Base-by-base conservation (phyloP, 92 coral and sea anemone species). In the Palythoa grandiflora region DNA sequence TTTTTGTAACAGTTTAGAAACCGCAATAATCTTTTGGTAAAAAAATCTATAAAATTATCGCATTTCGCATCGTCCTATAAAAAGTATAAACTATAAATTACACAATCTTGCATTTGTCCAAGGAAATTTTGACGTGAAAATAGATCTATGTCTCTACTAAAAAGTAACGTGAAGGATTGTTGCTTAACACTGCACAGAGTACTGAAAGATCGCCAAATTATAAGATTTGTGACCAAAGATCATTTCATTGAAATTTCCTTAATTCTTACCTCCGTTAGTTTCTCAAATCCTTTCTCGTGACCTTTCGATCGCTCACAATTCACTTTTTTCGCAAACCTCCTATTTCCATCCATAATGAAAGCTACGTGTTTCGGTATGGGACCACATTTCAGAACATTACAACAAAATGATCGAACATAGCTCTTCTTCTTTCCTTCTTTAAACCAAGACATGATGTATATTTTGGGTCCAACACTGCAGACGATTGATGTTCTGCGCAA, bases 251-350 rank as follows among this genome's bases (percentile, higher is more conserved):
- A 59, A 59, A 59, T 59, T 17, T 59, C 65, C 28, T 28, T 28
- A 28, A 28, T 70, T 14, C 35, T 72, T 53, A 96, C 99, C 98
- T 97, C 98, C 0, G 98, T 96, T n/a, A 97, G 88, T 89, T 97
- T 97, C 71, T 97, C 95, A 79, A 96, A 95, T 1, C 99, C 99
- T 37, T 94, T 95, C 88, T 97, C 98, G 95, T 97, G 99, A n/a
- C 99, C 99, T 80, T 97, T 92, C 20, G 98, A 92, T 54, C 99
- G 94, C 37, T 89, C 96, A 60, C 98, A 96, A 44, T 95, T 86
- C 40, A 93, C 98, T 83, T 97, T 94, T 91, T 89, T 95, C 14
- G 99, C 99, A 87, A 93, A 97, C 72, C 99, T 91, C 39, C 99
- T 93, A 68, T 97, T 97, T 11, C 99, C 99, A 83, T 97, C 99